phyloP scores from a whole-genome alignment of 2,888 invertebrate species.

The Tridacna crocea region DNA sequence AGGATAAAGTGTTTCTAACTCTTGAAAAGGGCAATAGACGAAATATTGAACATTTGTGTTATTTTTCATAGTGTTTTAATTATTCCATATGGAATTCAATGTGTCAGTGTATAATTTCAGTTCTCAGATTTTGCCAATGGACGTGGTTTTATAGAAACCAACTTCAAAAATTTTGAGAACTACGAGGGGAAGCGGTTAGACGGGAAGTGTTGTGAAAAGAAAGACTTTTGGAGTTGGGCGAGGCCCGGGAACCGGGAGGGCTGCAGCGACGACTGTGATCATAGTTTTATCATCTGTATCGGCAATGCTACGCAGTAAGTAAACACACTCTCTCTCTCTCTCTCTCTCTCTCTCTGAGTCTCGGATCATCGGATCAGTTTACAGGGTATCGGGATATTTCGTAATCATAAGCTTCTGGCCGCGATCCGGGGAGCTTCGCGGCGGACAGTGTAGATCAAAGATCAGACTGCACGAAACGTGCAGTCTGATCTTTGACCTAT shows the following conservation, averaged over 20 bases:
- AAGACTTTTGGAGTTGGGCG: slow-evolving; percentile 29
- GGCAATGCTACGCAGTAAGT: slow-evolving; percentile 72
- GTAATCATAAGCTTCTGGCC: too few relatives aligned
- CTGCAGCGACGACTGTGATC: slow-evolving; percentile 66
- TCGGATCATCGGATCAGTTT: too few relatives aligned
- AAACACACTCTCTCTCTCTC: not conserved
- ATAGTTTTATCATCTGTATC: slow-evolving; percentile 69
- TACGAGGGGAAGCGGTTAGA: slow-evolving; percentile 64
- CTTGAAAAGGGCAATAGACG: too few relatives aligned
- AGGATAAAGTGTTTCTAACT: too few relatives aligned
- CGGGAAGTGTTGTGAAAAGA: slow-evolving; percentile 68
- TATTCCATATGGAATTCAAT: too few relatives aligned
- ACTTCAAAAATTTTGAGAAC: slow-evolving; percentile 67
- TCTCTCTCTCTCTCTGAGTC: not conserved
- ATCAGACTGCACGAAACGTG: too few relatives aligned
- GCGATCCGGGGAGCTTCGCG: too few relatives aligned
- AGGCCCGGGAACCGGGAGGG: slow-evolving; percentile 14
- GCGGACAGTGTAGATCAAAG: too few relatives aligned
- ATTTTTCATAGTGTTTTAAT: too few relatives aligned
- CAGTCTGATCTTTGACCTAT: too few relatives aligned
- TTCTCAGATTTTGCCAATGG: slow-evolving; percentile 14
- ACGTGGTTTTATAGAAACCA: slow-evolving; percentile 60
- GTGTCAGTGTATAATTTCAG: slow-evolving; percentile 44
- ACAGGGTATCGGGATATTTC: too few relatives aligned
- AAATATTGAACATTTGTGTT: too few relatives aligned